Evolutionary conservation across 2,888 invertebrate genomes (phyloP).

Genomic region (Tillus elongatus): DNA sequence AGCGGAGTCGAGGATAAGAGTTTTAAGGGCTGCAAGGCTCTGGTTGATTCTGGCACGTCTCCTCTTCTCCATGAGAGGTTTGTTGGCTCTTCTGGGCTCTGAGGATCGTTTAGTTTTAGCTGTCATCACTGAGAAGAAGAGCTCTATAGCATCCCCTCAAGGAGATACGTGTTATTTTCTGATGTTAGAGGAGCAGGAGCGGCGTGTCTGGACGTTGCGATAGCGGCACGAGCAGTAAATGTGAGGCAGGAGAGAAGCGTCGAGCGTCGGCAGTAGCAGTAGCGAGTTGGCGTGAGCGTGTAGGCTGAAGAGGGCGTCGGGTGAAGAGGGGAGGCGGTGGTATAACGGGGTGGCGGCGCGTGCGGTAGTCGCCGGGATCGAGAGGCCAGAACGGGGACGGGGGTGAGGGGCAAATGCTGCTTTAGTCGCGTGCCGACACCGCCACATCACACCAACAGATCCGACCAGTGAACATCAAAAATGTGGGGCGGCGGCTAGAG

Average conservation of each 20-base stretch:
- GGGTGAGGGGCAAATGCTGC: too few relatives aligned
- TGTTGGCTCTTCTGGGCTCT: conserved; percentile 55
- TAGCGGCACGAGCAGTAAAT: conserved; percentile 15
- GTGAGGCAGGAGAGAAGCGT: conserved; percentile 1
- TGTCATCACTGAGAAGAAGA: conserved; percentile 30
- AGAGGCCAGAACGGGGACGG: conserved; percentile 25
- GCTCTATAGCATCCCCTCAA: background rate
- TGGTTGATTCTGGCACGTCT: conserved; percentile 65
- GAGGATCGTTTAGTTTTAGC: conserved; percentile 35
- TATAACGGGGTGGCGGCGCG: conserved; percentile 32
- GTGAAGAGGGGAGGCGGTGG: conserved; percentile 19
- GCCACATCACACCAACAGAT: conserved; percentile 41
- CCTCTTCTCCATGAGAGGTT: conserved; percentile 71
- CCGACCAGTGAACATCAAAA: conserved; percentile 30
- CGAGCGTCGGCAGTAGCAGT: conserved; percentile 1
- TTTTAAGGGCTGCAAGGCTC: conserved; percentile 62
- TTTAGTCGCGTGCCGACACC: conserved; percentile 45
- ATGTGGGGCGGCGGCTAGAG: too few relatives aligned
- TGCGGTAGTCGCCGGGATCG: conserved; percentile 28
- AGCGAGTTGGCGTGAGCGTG: conserved; percentile 11
- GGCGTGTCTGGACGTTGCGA: conserved; percentile 6
- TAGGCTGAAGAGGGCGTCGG: conserved; percentile 19
- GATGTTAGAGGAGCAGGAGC: conserved; percentile 9
- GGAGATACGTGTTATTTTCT: background rate
- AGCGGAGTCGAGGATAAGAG: conserved; percentile 61